Base-by-base conservation (phyloP, 2,888 invertebrate genomes). In the Beris morrisii region DNA sequence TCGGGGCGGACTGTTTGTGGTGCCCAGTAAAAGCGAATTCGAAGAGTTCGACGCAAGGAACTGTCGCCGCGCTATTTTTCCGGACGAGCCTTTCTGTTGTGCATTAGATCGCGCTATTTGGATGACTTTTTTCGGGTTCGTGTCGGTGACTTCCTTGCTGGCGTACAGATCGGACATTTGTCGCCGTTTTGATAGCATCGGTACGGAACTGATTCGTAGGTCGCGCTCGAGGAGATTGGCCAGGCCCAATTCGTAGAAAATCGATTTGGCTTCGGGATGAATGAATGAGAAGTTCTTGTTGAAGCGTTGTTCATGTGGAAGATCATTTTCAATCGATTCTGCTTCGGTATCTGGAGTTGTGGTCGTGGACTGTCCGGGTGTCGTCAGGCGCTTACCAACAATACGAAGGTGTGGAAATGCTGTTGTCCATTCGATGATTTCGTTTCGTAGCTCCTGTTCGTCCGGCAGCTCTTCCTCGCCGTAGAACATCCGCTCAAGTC, bases 401-500 rank as follows among this genome's bases (percentile, higher is more conserved):
- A 70, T 46, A 9, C 70, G 66, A 9, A 70, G 7, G 55, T 70
- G 70, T 2, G 81, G 80, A 64, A 80, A 81, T 66, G 78, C 77
- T 0, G 69, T 73, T 54, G 78, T 79, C 81, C 81, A 81, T 59
- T 79, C 80, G 12, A 73, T 70, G 46, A 81, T 77, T 72, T 81
- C 81, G 30, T 75, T 73, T 1, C 74, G 74, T 9, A 80, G 69
- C 32, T 80, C 79, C 1, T 74, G 71, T 0, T 74, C 74, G 0
- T 70, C 68, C 13, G 73, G 69, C 22, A 80, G 56, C 0, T 70
- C 50, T 43, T 79, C 74, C 65, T 78, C 74, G 0, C 78, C 78
- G 43, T 74, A 73, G 46, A 81, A 71, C 74, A 79, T 76, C 7
- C 77, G 72, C 53, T 81, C 80, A 4, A 81, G 75, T 12, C 74